Conservation (phyloP, 2,797 vertebrate genomes). For the Rhinatrema bivittatum region DNA sequence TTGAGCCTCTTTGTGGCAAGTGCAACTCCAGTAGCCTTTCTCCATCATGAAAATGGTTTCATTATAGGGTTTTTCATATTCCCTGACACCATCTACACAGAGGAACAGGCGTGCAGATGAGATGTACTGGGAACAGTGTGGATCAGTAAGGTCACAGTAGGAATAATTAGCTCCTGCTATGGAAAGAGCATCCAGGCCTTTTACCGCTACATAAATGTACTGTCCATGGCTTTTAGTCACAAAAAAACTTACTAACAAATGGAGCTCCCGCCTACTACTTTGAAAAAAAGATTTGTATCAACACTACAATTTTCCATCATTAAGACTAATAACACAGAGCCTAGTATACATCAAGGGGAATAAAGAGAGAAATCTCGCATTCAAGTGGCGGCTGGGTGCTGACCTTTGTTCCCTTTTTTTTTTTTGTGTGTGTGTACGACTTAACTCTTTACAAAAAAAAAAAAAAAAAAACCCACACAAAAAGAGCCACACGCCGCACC, state of each 20-base stretch:
- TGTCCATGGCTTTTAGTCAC: constrained; percentile 98
- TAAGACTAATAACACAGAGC: constrained; percentile 99
- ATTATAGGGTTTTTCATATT: constrained; percentile 99
- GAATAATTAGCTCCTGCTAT: constrained; percentile 99
- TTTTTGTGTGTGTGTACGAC: constrained; percentile 76
- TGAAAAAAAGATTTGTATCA: constrained; percentile 99
- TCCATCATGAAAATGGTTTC: constrained; percentile 99
- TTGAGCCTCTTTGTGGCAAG: constrained; percentile 99
- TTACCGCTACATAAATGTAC: constrained; percentile 98
- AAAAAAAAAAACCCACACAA: too few species aligned
- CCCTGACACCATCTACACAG: constrained; percentile 97
- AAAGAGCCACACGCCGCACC: constrained; percentile 74
- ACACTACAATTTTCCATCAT: constrained; percentile 99
- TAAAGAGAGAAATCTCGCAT: constrained; percentile 94
- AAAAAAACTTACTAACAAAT: constrained; percentile 99
- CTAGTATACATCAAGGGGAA: constrained; percentile 97
- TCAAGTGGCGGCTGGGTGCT: constrained; percentile 99
- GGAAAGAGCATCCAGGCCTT: constrained; percentile 99
- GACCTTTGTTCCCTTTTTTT: constrained; percentile 98
- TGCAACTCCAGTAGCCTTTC: constrained; percentile 99
- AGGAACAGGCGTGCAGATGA: constrained; percentile 96
- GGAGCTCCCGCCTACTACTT: constrained; percentile 99
- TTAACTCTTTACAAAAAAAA: constrained; percentile 97
- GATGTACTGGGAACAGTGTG: constrained; percentile 96
- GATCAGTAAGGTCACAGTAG: constrained; percentile 99